Base-by-base conservation (phyloP, 1,140 invertebrate species). In the Homalodisca vitripennis region DNA sequence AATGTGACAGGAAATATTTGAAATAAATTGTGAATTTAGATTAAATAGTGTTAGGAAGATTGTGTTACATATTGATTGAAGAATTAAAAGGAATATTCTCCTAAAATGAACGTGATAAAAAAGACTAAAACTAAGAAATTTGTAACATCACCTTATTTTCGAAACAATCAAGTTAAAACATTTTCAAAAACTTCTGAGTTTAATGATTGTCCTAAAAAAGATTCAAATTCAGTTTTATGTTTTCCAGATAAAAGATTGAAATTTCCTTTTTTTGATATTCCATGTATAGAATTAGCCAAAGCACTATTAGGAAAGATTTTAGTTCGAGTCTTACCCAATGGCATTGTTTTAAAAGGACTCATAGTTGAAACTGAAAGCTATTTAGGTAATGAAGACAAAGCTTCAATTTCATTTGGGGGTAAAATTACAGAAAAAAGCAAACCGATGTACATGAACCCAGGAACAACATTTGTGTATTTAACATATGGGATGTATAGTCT, bases 401-500 rank as follows among this genome's bases (percentile, higher is more conserved):
- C 90, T 57, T 90, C 88, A 1, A 85, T 90, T 73, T 88, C 90
- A 0, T 91, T 83, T 75, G 80, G 85, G 67, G 85, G 87, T 17
- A 88, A 84, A 79, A 75, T 84, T 72, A 92, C 92, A 17, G 79
- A 83, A 13, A 79, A 85, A 74, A 92, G 88, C 78, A 82, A 85
- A 75, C 88, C 92, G 1, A 92, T 93, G 89, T 94, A 88, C 75
- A 92, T 92, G 89, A 78, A 74, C 51, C 85, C 90, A 27, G 92
- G 92, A n/a, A 93, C 92, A 32, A 83, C 85, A 34, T 93, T 90
- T 80, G 89, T 93, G 2, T 93, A 93, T 74, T 81, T 88, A 65
- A 92, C 90, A 14, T 93, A 94, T 80, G 91, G 92, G 73, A 91
- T 92, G 86, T 92, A 94, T 75, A 84, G 87, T 76, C 93, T 91